phyloP scores from a whole-genome alignment of 1,140 invertebrate species.

The Eueides isabella region DNA sequence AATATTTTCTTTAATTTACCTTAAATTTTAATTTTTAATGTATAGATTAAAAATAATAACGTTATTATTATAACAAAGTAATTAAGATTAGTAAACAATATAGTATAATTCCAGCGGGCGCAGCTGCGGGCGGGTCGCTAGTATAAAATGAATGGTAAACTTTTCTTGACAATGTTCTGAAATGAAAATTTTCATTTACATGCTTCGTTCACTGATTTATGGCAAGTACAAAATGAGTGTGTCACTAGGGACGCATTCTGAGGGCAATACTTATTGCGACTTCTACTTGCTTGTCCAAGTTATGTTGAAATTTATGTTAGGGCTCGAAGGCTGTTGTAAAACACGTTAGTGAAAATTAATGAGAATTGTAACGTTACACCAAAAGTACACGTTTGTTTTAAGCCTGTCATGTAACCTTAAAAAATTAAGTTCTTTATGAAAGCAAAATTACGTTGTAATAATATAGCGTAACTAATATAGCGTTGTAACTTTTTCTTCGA shows the following conservation, averaged over 20 bases:
- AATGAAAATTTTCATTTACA: slow-evolving; percentile 15
- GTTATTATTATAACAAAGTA: no score
- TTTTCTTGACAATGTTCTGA: not conserved
- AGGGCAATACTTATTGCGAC: slow-evolving; percentile 70
- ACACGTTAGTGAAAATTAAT: slow-evolving; percentile 69
- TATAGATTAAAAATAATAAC: no score
- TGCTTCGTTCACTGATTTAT: slow-evolving; percentile 36
- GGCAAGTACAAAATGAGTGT: slow-evolving; percentile 24
- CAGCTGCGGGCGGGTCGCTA: no score
- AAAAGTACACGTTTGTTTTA: not conserved
- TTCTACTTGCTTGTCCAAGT: slow-evolving; percentile 70
- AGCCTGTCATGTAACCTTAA: not conserved
- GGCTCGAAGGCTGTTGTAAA: slow-evolving; percentile 57
- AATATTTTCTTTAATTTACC: no score
- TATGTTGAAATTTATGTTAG: slow-evolving; percentile 71
- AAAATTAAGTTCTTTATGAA: no score
- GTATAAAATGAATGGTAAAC: no score
- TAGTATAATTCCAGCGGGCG: no score
- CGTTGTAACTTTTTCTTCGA: no score
- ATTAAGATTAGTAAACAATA: no score
- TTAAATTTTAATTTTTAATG: no score
- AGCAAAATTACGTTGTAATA: no score
- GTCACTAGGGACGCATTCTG: slow-evolving; percentile 65
- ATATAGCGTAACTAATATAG: not conserved
- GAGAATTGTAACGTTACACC: slow-evolving; percentile 41